Evolutionary conservation across 2,797 vertebrate genomes (phyloP), one percentile per base, ranked within the genome.

Genomic region (Adelosebastes latens): DNA sequence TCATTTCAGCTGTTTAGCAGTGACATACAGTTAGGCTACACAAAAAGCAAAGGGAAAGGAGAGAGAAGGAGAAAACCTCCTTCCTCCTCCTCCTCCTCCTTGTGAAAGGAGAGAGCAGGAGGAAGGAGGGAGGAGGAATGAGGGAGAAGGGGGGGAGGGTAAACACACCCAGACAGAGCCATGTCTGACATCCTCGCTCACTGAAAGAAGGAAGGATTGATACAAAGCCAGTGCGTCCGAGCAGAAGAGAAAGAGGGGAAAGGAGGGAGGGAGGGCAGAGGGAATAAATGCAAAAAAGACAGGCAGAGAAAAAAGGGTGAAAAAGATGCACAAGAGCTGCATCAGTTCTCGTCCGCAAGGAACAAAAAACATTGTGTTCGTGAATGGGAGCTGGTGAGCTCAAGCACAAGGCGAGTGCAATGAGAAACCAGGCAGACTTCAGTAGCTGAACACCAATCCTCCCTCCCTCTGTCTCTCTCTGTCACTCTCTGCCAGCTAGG

Each of bases 291-390:
- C 87, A 80, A 81, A 87, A 58, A 77, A 77, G 75, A 72, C 16
- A 58, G 56, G 67, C 46, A 34, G 59, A 73, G 75, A 72, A 72
- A 66, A 86, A 77, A 71, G 82, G 85, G 71, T 79, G 83, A 79
- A 86, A 83, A 83, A 87, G 88, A 93, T 93, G 92, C 86, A 90
- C 83, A 87, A 88, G 87, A 83, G 89, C 89, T 81, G 92, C 89
- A 94, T 94, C 92, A 91, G 88, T 93, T 89, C 86, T 89, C 74
- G 81, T 89, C 67, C 53, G 60, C 75, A 69, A 85, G 72, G 87
- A 93, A 93, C 91, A 94, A 93, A 93, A 89, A 92, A 92, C 91
- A 92, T 85, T 93, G 93, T 92, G 90, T 91, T 89, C 32, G 85
- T 92, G 92, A 92, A 93, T 87, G 85, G 92, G 87, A 92, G 92